A percentile compares a stretch with the other conserved stretches of the same genome.
These are phyloP conservation scores for Podarcis muralis DNA, from an alignment of 2,113 vertebrate genomes.

Conservation along the genomic window DNA sequence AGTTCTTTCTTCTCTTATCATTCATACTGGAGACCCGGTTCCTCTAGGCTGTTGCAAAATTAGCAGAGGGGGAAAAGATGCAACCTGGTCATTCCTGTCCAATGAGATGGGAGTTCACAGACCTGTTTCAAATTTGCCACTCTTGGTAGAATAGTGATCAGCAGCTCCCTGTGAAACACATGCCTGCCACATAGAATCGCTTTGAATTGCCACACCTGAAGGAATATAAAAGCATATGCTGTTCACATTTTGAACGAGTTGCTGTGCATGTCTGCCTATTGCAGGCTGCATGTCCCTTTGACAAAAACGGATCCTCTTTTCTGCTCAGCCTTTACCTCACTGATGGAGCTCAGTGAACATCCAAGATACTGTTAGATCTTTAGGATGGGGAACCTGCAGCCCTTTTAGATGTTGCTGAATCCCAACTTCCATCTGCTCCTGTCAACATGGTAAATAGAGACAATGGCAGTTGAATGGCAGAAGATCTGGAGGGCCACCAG, in stretches of 20 bases:
- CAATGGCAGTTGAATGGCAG: background rate
- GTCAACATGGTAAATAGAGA: background rate
- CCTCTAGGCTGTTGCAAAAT: background rate
- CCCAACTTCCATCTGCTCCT: too few species aligned
- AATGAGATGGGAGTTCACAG: background rate
- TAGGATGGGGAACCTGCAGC: background rate
- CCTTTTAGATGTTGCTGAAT: background rate
- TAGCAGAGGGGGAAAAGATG: background rate
- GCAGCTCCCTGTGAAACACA: background rate
- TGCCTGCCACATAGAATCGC: background rate
- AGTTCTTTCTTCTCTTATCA: background rate
- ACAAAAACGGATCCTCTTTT: background rate
- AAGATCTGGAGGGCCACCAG: too few species aligned
- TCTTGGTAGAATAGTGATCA: background rate
- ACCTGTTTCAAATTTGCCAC: background rate
- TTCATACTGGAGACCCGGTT: background rate
- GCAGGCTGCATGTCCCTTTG: background rate
- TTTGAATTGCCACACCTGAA: background rate
- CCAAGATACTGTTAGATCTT: background rate
- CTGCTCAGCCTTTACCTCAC: background rate
- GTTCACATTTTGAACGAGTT: background rate
- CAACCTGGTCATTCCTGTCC: background rate
- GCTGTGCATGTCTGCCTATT: background rate
- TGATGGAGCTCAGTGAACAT: background rate
- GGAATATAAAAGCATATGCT: too few species aligned